Base-by-base conservation (phyloP, 2,797 vertebrate genomes). In the Etheostoma nigrum region DNA sequence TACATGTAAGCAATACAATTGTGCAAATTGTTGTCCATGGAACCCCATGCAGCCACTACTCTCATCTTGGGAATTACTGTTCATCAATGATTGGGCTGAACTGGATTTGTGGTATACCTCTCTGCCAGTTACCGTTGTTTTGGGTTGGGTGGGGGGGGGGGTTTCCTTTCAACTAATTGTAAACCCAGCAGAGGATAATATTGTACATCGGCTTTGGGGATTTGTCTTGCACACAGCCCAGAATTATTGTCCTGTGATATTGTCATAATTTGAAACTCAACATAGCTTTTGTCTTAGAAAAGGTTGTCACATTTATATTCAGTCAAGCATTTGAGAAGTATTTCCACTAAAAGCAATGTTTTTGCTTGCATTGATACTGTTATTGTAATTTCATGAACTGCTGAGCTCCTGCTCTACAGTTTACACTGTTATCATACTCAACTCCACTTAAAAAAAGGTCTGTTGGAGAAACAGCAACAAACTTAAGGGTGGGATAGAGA, bases 81-180 rank as follows among this genome's bases (percentile, higher is more conserved):
- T 75, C 8, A 52, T 67, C 55, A 51, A 13, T 67, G 16, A 69
- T 8, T 69, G 30, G 59, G 30, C 44, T 55, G 33, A 71, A 45
- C 33, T 49, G 48, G 13, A 19, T 68, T 64, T 53, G 47, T 47
- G 48, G 11, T 4, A 25, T 63, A 44, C 13, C 36, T 47, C 16
- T 19, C 21, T 7, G 25, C 27, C 4, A 19, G 36, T 33, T 36
- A 21, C 30, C 0, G 8, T 65, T 66, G 9, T 62, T 65, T 53
- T 47, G 23, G 3, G 30, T 3, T 53, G 16, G 18, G 45, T 25
- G 25, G 2, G 25, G 2, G 33, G 33, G 8, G 33, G 36, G 18
- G 6, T 21, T n/a, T 55, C 18, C 12, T 25, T 54, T 30, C 2
- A 3, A 19, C 51, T 71, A 27, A 53, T 10, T 73, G 66, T 67